Evolutionary conservation across 37 sponge, comb jelly and placozoan genomes (phyloP).

Genomic region (Mnemiopsis leidyi): DNA sequence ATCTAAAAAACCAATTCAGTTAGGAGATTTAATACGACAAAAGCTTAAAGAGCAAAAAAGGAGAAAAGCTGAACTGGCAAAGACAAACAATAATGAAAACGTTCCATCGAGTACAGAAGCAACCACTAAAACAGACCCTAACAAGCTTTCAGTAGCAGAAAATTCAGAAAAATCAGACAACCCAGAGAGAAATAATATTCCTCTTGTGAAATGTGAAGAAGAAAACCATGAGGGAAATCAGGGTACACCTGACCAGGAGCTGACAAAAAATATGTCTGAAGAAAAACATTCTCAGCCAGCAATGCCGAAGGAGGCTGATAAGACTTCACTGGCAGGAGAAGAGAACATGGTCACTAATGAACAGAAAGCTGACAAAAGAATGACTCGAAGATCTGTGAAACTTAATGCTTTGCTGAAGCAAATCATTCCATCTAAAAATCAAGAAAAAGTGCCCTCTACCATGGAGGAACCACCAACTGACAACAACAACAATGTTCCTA

Average conservation of each 20-base stretch:
- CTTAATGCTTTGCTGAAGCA: neutral
- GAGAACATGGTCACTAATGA: no score
- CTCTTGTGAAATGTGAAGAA: neutral
- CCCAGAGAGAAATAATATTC: neutral
- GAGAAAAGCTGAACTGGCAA: neutral
- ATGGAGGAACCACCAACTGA: neutral
- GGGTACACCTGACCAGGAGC: neutral
- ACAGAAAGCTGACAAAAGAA: neutral
- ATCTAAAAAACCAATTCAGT: neutral
- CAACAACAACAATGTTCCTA: neutral
- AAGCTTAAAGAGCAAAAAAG: neutral
- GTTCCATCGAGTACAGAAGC: neutral
- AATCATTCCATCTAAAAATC: neutral
- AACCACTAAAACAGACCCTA: neutral
- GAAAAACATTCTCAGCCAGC: no score
- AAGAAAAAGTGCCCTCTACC: neutral
- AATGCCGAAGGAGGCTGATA: no score
- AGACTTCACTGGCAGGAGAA: neutral
- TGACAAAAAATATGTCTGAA: no score
- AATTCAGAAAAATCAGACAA: neutral
- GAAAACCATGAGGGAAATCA: neutral
- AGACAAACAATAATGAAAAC: neutral
- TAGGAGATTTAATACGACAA: neutral
- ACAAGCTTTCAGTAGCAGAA: neutral
- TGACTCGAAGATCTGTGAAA: neutral